Conservation (phyloP, 2,113 vertebrate genomes). For the Peromyscus polionotus region DNA sequence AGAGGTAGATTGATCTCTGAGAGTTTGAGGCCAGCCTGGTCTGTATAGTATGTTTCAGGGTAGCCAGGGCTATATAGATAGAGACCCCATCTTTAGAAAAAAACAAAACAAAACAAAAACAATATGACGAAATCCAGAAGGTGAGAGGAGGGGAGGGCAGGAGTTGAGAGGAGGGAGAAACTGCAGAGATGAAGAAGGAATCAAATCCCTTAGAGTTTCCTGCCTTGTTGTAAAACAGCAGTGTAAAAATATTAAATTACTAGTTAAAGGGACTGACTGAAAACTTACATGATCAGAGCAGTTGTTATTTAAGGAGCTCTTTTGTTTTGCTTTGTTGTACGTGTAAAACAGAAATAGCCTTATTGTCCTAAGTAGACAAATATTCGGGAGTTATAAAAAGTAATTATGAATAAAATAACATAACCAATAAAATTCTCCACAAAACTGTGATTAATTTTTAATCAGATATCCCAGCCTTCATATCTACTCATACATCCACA, state of each 20-base stretch:
- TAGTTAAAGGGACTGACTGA: background rate
- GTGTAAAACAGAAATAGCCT: background rate
- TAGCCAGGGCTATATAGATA: too few relatives aligned
- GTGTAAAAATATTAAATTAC: background rate
- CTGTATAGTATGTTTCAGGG: too few relatives aligned
- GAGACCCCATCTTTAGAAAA: too few relatives aligned
- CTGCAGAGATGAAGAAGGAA: background rate
- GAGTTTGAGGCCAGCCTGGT: too few relatives aligned
- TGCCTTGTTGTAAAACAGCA: background rate
- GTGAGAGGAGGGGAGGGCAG: background rate
- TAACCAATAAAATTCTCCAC: background rate
- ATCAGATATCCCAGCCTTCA: background rate
- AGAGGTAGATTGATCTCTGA: too few relatives aligned
- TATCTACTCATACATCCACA: background rate
- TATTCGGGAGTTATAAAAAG: background rate
- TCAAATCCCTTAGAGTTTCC: background rate
- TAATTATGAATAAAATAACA: background rate
- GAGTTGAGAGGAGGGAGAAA: background rate
- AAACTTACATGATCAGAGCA: background rate
- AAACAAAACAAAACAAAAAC: too few relatives aligned
- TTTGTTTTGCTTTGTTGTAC: background rate
- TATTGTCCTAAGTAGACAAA: background rate
- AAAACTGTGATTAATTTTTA: background rate
- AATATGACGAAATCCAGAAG: background rate
- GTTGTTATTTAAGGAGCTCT: background rate